Percentiles rank a stretch among this genome's conserved stretches.
phyloP scores from a whole-genome alignment of 1,140 invertebrate species.

The Cotesia glomerata region DNA sequence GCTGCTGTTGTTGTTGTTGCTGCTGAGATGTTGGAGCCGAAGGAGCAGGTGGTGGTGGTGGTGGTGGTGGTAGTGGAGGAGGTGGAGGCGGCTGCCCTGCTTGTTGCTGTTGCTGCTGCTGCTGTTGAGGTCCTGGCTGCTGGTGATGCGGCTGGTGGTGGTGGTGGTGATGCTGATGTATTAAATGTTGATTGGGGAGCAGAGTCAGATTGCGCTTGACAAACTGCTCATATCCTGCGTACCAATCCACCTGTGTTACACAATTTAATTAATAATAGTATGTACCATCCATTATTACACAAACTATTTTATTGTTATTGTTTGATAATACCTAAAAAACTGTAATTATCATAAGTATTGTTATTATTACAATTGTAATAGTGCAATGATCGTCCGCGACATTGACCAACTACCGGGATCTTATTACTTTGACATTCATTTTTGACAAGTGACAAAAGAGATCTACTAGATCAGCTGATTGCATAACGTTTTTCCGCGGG shows the following conservation, averaged over 20 bases:
- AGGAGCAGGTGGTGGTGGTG: conserved; percentile 13
- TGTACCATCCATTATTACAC: not conserved
- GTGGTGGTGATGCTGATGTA: conserved; percentile 37
- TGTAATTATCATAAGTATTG: not conserved
- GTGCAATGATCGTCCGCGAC: not conserved
- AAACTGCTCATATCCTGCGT: conserved; percentile 65
- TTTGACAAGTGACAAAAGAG: conserved; percentile 61
- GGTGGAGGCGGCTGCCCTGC: conserved; percentile 29
- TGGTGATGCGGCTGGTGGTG: conserved; percentile 29
- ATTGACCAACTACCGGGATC: conserved; percentile 12
- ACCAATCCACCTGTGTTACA: conserved; percentile 61
- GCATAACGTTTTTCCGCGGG: conserved; percentile 59
- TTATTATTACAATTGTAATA: not conserved
- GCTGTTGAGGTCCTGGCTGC: not conserved
- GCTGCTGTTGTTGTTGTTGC: conserved; percentile 31
- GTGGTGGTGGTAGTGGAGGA: conserved; percentile 34
- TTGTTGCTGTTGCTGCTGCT: conserved; percentile 30
- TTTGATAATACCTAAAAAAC: not conserved
- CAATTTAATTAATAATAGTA: conserved; percentile 26
- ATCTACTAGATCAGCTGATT: conserved; percentile 62
- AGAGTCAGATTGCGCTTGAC: conserved; percentile 66
- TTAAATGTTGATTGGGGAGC: conserved; percentile 59
- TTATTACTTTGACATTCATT: conserved; percentile 53
- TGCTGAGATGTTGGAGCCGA: conserved; percentile 20
- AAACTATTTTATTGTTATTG: not conserved